Base-by-base conservation (phyloP, 2,797 vertebrate genomes). In the Limnodromus scolopaceus region DNA sequence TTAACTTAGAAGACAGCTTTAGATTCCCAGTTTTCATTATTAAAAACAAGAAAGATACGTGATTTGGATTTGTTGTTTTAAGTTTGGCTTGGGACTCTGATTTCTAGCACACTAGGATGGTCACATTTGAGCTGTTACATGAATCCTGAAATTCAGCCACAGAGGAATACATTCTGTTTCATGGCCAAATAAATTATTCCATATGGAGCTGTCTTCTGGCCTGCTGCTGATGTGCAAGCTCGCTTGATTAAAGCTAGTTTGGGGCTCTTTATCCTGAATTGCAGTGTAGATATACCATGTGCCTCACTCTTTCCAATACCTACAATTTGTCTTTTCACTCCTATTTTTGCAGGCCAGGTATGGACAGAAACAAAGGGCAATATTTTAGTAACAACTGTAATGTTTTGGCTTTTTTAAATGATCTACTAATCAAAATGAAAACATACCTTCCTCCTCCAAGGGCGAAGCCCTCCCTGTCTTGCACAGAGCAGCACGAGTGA, bases 141-240 rank as follows among this genome's bases (percentile, higher is more conserved):
- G 78, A 95, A 69, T 82, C 84, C 88, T 94, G 96, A 96, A 92
- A 83, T 94, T 87, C 89, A 89, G 86, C 89, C 92, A 91, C 74
- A 68, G 64, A 80, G 77, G 9, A 96, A 83, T 93, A 83, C 80
- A 63, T 91, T 89, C 58, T 77, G 20, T 77, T 93, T 92, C 74
- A 3, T 77, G 78, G 93, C 92, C 89, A 95, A 96, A 91, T 91
- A 89, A 95, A 94, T 95, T 91, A 91, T 80, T 96, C 89, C 93
- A 91, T 70, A 92, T 94, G 95, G 92, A 87, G 32, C 88, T 93
- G 55, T 96, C 91, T 95, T 83, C 91, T 92, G 91, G 77, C 70
- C 43, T 84, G 46, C 45, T 82, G 54, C 91, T 80, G 84, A 89
- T 80, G 92, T 11, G 78, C 71, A 77, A 46, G 60, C 57, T 81